phyloP scores from a whole-genome alignment of 2,888 invertebrate genomes.

The Himalopsyche japonica region DNA sequence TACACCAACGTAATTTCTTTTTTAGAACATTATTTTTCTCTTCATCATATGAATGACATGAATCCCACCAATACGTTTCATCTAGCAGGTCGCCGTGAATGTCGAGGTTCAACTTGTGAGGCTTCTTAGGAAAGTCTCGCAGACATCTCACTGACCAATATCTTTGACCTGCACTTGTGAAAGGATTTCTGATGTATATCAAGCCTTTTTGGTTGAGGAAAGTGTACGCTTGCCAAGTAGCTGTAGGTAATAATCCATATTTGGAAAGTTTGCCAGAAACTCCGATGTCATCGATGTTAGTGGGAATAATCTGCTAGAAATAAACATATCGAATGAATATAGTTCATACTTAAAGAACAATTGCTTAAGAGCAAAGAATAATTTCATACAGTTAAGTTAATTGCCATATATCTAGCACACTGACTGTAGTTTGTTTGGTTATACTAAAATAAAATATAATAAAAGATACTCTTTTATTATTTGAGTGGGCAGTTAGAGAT shows the following conservation, averaged over 20 bases:
- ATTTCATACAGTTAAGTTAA: no score
- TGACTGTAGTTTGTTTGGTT: no score
- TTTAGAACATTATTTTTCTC: conserved; percentile 48
- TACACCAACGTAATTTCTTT: conserved; percentile 83
- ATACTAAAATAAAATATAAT: no score
- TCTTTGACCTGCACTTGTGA: conserved; percentile 74
- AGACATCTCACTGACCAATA: conserved; percentile 83
- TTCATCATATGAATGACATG: conserved; percentile 53
- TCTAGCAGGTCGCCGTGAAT: conserved; percentile 45
- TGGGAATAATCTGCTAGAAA: conserved; percentile 36
- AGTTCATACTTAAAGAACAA: no score
- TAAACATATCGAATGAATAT: background rate
- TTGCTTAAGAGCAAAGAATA: no score
- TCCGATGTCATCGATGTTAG: conserved; percentile 18
- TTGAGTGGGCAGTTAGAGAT: no score
- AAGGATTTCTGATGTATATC: conserved; percentile 81
- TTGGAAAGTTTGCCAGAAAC: conserved; percentile 35
- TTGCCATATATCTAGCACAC: no score
- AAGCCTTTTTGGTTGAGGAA: conserved; percentile 72
- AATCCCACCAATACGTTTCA: conserved; percentile 66
- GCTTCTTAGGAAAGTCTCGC: conserved; percentile 73
- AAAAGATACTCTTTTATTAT: no score
- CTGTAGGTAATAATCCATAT: conserved; percentile 53
- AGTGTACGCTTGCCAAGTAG: conserved; percentile 67
- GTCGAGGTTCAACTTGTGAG: conserved; percentile 73